Conservation (phyloP, 2,113 vertebrate genomes). For the Toxostoma redivivum region DNA sequence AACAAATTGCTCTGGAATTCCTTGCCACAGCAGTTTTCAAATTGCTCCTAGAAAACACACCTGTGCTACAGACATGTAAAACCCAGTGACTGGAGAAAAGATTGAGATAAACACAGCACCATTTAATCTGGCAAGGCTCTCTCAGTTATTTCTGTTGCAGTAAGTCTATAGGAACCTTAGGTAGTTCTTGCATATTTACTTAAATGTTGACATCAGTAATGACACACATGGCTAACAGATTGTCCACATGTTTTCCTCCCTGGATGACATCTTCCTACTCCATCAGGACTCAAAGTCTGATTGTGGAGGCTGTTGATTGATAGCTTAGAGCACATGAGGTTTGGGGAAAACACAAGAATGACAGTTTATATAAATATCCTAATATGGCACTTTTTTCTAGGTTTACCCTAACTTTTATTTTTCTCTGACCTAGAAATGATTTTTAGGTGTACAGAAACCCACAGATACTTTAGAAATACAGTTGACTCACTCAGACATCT, state of each 20-base stretch:
- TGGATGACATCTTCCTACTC: constrained; percentile 69
- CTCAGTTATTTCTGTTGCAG: neutral
- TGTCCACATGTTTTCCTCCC: constrained; percentile 70
- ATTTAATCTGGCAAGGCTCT: neutral
- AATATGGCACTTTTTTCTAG: constrained; percentile 39
- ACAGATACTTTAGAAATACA: constrained; percentile 48
- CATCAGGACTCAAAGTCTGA: constrained; percentile 66
- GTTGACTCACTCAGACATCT: constrained; percentile 49
- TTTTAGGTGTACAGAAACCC: constrained; percentile 51
- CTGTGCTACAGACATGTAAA: neutral
- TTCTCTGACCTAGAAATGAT: constrained; percentile 67
- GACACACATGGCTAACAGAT: constrained; percentile 77
- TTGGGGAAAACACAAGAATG: constrained; percentile 59
- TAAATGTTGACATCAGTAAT: constrained; percentile 64
- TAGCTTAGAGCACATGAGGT: constrained; percentile 66
- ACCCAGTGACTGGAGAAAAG: neutral
- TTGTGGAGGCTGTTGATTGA: constrained; percentile 71
- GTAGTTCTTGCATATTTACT: constrained; percentile 55
- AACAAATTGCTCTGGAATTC: neutral
- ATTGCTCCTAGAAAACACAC: neutral
- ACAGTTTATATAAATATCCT: constrained; percentile 73
- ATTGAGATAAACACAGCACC: neutral
- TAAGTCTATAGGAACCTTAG: neutral
- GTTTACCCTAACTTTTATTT: constrained; percentile 53
- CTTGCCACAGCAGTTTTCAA: neutral